Conservation (phyloP, 2,888 invertebrate species). For the Perdita meconis region DNA sequence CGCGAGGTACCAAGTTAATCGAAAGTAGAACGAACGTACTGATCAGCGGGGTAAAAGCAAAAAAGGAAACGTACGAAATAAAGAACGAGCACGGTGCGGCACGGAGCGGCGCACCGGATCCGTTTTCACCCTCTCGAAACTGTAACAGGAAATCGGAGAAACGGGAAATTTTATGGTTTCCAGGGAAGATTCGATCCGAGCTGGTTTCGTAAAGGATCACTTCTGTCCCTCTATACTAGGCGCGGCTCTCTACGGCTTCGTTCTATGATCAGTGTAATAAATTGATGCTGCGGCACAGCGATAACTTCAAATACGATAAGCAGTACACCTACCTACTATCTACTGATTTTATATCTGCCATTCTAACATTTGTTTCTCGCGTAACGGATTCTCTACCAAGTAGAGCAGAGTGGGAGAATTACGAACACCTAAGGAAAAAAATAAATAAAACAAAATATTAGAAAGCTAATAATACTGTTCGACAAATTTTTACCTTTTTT, state of each 20-base stretch:
- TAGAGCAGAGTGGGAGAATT: too few relatives aligned
- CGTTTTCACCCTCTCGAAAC: constrained; percentile 35
- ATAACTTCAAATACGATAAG: neutral
- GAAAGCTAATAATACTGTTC: too few relatives aligned
- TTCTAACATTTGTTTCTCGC: too few relatives aligned
- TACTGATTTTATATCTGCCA: neutral
- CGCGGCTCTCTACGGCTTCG: constrained; percentile 10
- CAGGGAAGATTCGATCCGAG: constrained; percentile 42
- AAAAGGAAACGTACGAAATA: constrained; percentile 27
- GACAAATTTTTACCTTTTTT: too few relatives aligned
- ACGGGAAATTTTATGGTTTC: constrained; percentile 42
- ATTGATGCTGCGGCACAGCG: neutral
- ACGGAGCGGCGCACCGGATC: too few relatives aligned
- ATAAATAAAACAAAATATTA: too few relatives aligned
- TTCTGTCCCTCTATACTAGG: constrained; percentile 14
- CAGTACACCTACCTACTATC: neutral
- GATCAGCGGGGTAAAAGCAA: constrained; percentile 12
- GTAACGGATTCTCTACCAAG: too few relatives aligned
- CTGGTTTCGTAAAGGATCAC: constrained; percentile 47
- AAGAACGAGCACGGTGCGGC: too few relatives aligned
- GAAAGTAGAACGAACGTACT: constrained; percentile 36
- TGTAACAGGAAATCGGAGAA: constrained; percentile 30
- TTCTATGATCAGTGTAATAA: constrained; percentile 22
- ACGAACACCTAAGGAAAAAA: too few relatives aligned
- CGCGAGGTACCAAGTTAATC: constrained; percentile 11